These are phyloP conservation scores for Charaxes varanes DNA, from an alignment of 1,140 invertebrate genomes.

Conservation along the genomic window DNA sequence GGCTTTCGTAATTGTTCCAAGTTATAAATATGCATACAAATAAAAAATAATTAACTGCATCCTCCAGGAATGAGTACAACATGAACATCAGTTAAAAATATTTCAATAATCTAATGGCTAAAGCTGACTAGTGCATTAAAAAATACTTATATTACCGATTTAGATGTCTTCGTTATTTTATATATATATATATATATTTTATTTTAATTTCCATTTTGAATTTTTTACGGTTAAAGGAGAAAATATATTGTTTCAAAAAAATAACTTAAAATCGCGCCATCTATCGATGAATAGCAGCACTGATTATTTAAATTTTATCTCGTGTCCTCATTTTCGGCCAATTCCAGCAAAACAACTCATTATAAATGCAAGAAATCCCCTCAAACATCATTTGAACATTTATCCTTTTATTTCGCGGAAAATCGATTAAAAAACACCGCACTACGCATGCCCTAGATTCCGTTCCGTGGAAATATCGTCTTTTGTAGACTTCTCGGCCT, in stretches of 20 bases:
- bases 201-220: too few relatives aligned
- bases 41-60: too few relatives aligned
- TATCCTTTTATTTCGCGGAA: conserved; percentile 48
- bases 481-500: conserved; percentile 56
- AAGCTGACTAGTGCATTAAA: too few relatives aligned
- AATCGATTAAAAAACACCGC: conserved; percentile 42
- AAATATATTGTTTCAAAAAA: too few relatives aligned
- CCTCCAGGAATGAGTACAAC: too few relatives aligned
- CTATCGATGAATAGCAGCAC: conserved; percentile 50
- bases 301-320: conserved; percentile 37
- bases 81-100: too few relatives aligned
- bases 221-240: too few relatives aligned
- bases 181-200: too few relatives aligned
- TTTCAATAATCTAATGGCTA: too few relatives aligned
- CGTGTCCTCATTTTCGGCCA: conserved; percentile 52
- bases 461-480: conserved; percentile 52
- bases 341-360: conserved; percentile 44
- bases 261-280: conserved; percentile 38
- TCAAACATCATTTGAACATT: conserved; percentile 20
- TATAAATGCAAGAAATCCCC: conserved; percentile 29
- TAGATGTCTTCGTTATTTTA: too few relatives aligned
- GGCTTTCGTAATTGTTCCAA: conserved; percentile 20
- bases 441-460: conserved; percentile 57
- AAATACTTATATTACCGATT: too few relatives aligned
- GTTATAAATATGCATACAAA: too few relatives aligned